A percentile compares a stretch with the other conserved stretches of the same genome.
These are phyloP conservation scores for Chloroceryle aenea DNA, from an alignment of 2,113 vertebrate species.

Conservation along the genomic window DNA sequence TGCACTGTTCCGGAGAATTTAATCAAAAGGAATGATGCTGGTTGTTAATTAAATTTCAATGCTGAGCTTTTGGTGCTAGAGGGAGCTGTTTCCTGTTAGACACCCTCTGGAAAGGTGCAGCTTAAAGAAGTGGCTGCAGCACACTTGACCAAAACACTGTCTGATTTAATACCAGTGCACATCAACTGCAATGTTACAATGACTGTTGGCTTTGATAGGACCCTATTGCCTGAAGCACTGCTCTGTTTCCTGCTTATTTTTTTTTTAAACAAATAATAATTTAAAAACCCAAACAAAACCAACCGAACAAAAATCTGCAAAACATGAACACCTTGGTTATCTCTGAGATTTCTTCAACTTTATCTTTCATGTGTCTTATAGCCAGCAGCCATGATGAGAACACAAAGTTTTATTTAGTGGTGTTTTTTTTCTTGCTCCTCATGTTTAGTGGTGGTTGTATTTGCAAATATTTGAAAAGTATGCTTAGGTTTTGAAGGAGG, in stretches of 20 bases:
- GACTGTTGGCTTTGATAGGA: not conserved
- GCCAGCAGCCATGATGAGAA: not conserved
- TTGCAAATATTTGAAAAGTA: not conserved
- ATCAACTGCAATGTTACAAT: not conserved
- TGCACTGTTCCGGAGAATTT: not conserved
- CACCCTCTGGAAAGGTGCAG: not conserved
- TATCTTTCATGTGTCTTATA: not conserved
- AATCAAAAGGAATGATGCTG: not conserved
- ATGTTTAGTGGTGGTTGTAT: not conserved
- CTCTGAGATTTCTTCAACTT: not conserved
- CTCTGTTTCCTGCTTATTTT: not conserved
- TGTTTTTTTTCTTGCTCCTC: fast-evolving
- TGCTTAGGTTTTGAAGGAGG: not conserved
- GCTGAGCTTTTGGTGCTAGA: conserved; percentile 2
- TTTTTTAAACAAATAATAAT: not conserved
- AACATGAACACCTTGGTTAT: not conserved
- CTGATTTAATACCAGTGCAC: not conserved
- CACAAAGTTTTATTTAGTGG: not conserved
- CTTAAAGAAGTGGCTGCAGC: not conserved
- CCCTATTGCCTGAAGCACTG: not conserved
- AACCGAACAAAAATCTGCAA: not conserved
- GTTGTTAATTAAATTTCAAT: not conserved
- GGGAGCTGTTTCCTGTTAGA: conserved; percentile 50
- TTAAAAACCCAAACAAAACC: no score
- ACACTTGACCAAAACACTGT: not conserved